Conservation (phyloP, 2,113 vertebrate species). For the Anolis carolinensis region DNA sequence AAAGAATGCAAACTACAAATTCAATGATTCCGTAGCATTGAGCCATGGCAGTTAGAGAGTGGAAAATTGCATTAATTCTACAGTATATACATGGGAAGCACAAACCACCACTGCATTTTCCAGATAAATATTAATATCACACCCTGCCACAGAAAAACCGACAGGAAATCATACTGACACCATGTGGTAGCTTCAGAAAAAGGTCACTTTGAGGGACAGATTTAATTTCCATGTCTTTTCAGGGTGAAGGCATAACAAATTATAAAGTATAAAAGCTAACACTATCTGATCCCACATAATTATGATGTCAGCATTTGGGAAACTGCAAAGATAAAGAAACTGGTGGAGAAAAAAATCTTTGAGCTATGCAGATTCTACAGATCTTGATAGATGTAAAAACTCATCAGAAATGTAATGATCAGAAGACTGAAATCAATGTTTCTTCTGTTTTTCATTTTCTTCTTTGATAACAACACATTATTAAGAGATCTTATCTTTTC, state of each 20-base stretch:
- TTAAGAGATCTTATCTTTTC: constrained; percentile 23
- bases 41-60: too few relatives aligned
- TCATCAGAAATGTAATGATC: constrained; percentile 30
- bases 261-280: background rate
- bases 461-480: constrained; percentile 30
- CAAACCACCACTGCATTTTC: too few relatives aligned
- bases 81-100: too few relatives aligned
- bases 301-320: background rate
- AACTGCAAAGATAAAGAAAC: background rate
- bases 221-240: background rate
- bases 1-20: too few relatives aligned
- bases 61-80: too few relatives aligned
- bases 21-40: too few relatives aligned
- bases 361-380: constrained; percentile 10
- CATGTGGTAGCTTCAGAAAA: too few relatives aligned
- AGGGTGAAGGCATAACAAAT: background rate
- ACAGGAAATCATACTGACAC: too few relatives aligned
- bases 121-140: too few relatives aligned
- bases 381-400: constrained; percentile 31
- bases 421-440: constrained; percentile 15
- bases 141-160: too few relatives aligned
- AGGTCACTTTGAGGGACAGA: too few relatives aligned
- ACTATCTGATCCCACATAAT: background rate
- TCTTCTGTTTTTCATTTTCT: constrained; percentile 39
- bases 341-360: background rate